Evolutionary conservation across 2,797 vertebrate species (phyloP).

Genomic region (Lagodon rhomboides): DNA sequence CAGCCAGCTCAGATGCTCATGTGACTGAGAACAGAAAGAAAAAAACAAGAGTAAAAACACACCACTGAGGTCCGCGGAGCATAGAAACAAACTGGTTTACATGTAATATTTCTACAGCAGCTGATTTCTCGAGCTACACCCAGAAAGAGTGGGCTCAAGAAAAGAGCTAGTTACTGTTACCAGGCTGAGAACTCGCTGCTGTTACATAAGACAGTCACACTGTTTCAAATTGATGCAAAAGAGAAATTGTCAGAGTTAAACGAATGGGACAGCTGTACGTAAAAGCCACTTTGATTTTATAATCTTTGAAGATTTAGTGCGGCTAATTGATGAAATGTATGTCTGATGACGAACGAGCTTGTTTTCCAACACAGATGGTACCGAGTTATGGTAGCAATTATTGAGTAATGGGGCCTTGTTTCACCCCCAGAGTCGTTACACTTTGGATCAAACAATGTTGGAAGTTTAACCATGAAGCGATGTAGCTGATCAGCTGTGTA

Average conservation of each 20-base stretch:
- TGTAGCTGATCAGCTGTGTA: slow-evolving; percentile 1
- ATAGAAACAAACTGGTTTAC: neutral
- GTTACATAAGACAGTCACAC: slow-evolving; percentile 25
- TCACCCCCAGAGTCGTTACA: slow-evolving; percentile 13
- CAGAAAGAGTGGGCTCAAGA: slow-evolving; percentile 26
- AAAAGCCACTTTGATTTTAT: slow-evolving; percentile 13
- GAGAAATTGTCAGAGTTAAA: slow-evolving; percentile 9
- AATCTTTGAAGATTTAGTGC: slow-evolving; percentile 14
- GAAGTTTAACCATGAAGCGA: neutral
- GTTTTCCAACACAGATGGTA: slow-evolving; percentile 10
- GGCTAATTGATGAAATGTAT: slow-evolving; percentile 5
- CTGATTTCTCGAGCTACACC: slow-evolving; percentile 26
- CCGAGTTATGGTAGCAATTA: slow-evolving; percentile 16
- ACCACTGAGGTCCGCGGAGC: neutral
- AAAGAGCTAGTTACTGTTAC: slow-evolving; percentile 27
- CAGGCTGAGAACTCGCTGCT: slow-evolving; percentile 17
- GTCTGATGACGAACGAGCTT: slow-evolving; percentile 29
- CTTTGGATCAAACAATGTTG: slow-evolving; percentile 25
- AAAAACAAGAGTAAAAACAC: neutral
- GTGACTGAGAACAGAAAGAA: slow-evolving; percentile 24
- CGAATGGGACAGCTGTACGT: neutral
- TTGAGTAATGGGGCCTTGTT: slow-evolving; percentile 2
- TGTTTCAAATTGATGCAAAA: slow-evolving; percentile 23
- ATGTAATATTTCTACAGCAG: slow-evolving; percentile 14
- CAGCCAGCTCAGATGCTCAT: slow-evolving; percentile 7